phyloP scores from a whole-genome alignment of 2,797 vertebrate species.

The Platalea minor region DNA sequence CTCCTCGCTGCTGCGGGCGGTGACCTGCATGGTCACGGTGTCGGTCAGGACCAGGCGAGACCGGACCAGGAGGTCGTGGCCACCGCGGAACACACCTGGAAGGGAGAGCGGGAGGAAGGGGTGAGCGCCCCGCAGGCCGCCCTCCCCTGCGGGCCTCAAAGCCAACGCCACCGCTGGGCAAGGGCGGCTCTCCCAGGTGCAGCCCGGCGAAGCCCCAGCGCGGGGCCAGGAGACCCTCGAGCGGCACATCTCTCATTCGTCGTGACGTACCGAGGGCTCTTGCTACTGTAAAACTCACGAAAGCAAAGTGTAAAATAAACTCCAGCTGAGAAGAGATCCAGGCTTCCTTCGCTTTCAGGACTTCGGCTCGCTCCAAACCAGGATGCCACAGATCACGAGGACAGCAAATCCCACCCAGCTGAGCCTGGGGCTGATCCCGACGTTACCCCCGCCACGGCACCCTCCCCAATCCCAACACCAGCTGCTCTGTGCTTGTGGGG shows the following conservation, averaged over 20 bases:
- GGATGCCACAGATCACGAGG: neutral
- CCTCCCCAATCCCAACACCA: neutral
- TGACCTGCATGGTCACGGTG: conserved; percentile 83
- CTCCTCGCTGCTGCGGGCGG: conserved; percentile 77
- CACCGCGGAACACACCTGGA: conserved; percentile 80
- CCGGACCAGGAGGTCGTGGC: conserved; percentile 78
- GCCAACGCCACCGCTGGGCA: neutral
- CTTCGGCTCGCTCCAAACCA: neutral
- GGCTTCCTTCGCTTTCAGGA: neutral
- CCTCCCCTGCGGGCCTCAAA: neutral
- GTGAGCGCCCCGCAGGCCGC: neutral
- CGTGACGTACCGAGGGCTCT: fast-evolving
- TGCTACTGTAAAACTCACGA: neutral
- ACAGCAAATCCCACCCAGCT: neutral
- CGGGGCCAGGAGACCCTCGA: neutral
- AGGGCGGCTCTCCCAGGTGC: neutral
- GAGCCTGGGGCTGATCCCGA: neutral
- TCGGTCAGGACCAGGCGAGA: conserved; percentile 78
- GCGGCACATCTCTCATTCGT: neutral
- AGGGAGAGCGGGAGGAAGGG: neutral
- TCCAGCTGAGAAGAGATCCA: neutral
- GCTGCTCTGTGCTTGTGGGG: neutral
- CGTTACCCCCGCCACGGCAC: neutral
- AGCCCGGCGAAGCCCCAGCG: neutral
- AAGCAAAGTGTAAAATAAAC: neutral